A percentile compares a stretch with the other conserved stretches of the same genome.
Evolutionary conservation across 2,888 invertebrate genomes (phyloP).

Genomic region (Spisula solida): DNA sequence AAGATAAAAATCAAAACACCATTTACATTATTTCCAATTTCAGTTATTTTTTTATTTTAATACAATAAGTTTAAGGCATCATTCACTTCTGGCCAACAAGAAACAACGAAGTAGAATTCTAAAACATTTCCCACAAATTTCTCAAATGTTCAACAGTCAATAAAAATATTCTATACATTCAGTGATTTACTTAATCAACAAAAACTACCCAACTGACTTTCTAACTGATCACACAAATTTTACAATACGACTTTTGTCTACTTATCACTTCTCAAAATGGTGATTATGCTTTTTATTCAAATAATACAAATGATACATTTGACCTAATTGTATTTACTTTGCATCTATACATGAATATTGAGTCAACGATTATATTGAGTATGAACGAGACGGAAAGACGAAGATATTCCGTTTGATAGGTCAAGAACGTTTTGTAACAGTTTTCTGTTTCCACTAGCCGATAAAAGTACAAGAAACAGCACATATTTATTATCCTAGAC

Average conservation of each 20-base stretch:
- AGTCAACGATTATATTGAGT: too few species aligned
- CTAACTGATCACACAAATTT: not conserved
- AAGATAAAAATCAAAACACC: not conserved
- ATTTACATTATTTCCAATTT: not conserved
- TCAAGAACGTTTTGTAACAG: too few species aligned
- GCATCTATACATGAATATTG: too few species aligned
- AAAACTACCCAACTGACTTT: not conserved
- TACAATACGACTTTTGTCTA: not conserved
- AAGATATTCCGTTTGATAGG: too few species aligned
- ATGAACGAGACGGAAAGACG: too few species aligned
- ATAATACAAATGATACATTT: too few species aligned
- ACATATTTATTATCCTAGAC: too few species aligned
- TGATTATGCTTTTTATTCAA: too few species aligned
- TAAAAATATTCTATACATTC: constrained; percentile 11
- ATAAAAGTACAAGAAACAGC: too few species aligned
- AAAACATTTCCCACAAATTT: not conserved
- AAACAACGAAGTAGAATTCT: not conserved
- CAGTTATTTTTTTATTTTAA: not conserved
- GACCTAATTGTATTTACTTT: too few species aligned
- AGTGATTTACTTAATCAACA: not conserved
- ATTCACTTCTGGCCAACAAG: not conserved
- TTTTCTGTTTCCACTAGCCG: too few species aligned
- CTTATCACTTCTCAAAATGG: too few species aligned
- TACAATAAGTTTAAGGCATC: not conserved
- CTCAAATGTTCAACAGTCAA: not conserved